Conservation (phyloP, 2,888 invertebrate species). For the Arrhopalites spinosus region DNA sequence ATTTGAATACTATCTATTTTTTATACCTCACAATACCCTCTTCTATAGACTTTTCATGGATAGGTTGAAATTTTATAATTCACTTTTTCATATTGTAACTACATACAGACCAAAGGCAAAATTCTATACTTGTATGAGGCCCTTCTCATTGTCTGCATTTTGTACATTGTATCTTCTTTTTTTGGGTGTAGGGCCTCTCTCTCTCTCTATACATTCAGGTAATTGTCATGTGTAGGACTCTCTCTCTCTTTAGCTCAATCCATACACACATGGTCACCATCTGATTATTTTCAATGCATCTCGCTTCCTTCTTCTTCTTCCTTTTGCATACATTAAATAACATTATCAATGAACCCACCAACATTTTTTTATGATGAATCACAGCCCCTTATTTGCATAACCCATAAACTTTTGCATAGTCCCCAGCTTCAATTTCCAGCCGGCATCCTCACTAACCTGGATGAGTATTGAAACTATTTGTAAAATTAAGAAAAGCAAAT, state of each 20-base stretch:
- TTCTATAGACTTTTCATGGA: no score
- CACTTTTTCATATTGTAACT: background rate
- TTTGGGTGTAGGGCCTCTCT: background rate
- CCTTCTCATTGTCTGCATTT: background rate
- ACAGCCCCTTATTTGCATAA: conserved; percentile 5
- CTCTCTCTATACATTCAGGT: background rate
- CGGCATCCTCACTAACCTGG: no score
- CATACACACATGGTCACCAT: conserved; percentile 20
- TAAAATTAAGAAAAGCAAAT: no score
- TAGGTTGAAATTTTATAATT: background rate
- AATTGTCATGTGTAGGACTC: background rate
- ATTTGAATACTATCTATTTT: background rate
- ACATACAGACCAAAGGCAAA: background rate
- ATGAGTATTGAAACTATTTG: no score
- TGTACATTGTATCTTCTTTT: background rate
- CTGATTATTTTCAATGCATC: conserved; percentile 16
- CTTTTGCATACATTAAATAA: background rate
- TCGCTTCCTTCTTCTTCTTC: background rate
- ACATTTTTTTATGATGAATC: background rate
- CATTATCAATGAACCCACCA: background rate
- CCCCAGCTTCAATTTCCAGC: no score
- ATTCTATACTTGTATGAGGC: background rate
- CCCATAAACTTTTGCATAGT: no score
- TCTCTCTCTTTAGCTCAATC: background rate
- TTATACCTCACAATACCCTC: background rate